These are phyloP conservation scores for Corythornis cristatus DNA, from an alignment of 2,113 vertebrate genomes.

Conservation along the genomic window DNA sequence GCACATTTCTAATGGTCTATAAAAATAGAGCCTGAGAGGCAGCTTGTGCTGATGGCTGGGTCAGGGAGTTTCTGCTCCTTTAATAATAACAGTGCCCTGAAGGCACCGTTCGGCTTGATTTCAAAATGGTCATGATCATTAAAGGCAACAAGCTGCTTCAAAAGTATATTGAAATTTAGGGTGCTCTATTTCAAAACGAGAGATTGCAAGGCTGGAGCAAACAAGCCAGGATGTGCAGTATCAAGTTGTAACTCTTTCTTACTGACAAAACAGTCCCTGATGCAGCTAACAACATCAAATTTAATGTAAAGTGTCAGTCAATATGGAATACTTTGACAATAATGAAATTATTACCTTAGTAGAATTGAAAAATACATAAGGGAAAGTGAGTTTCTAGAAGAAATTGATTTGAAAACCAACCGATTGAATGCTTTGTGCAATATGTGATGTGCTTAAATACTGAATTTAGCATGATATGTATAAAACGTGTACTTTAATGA, in stretches of 20 bases:
- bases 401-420: background rate
- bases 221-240: background rate
- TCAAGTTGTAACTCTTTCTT: background rate
- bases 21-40: slow-evolving; percentile 7
- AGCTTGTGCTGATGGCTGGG: background rate
- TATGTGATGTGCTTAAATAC: background rate
- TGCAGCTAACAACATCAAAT: background rate
- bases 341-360: background rate
- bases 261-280: background rate
- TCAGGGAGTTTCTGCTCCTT: background rate
- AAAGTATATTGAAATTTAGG: background rate
- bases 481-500: background rate
- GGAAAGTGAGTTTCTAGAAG: background rate
- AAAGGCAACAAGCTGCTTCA: slow-evolving; percentile 15
- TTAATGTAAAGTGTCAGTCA: background rate
- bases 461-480: background rate
- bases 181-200: background rate
- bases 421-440: accelerated
- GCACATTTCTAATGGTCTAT: background rate
- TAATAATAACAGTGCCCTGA: background rate
- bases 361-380: background rate
- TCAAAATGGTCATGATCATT: background rate
- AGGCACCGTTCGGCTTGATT: background rate
- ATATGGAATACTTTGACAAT: background rate
- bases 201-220: background rate